phyloP scores from a whole-genome alignment of 2,113 vertebrate genomes.

The Tyto alba region DNA sequence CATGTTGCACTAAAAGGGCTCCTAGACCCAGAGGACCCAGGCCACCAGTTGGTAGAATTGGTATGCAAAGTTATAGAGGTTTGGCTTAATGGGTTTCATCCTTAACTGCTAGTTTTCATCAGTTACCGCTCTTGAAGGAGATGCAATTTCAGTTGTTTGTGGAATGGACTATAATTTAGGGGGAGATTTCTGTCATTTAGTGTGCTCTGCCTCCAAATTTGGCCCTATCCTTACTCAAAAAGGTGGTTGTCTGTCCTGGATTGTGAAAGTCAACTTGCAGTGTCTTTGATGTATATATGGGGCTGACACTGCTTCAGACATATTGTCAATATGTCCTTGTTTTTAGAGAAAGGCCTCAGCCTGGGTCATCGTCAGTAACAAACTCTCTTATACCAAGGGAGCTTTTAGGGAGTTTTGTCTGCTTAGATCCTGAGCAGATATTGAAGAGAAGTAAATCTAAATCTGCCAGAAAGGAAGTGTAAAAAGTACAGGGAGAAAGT shows the following conservation, averaged over 20 bases:
- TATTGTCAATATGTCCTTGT: background rate
- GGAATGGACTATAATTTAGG: background rate
- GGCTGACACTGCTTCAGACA: background rate
- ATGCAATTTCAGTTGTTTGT: background rate
- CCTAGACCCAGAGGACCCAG: background rate
- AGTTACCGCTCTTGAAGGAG: background rate
- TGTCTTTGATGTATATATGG: background rate
- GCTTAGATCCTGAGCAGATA: background rate
- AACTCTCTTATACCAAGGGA: background rate
- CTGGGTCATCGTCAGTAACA: background rate
- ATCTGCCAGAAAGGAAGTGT: background rate
- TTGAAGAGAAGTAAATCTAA: background rate
- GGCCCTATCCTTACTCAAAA: background rate
- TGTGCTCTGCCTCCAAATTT: background rate
- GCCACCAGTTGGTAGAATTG: background rate
- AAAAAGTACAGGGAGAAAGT: background rate
- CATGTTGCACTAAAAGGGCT: background rate
- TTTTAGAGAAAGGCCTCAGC: background rate
- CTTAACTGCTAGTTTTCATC: background rate
- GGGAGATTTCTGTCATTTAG: background rate
- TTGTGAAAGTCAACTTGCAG: background rate
- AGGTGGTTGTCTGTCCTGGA: background rate
- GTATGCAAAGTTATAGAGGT: background rate
- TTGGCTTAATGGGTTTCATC: background rate
- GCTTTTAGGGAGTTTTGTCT: background rate